Percentiles rank a stretch among this genome's conserved stretches.
Conservation (phyloP, 2,113 vertebrate species). For the Edolisoma coerulescens region DNA sequence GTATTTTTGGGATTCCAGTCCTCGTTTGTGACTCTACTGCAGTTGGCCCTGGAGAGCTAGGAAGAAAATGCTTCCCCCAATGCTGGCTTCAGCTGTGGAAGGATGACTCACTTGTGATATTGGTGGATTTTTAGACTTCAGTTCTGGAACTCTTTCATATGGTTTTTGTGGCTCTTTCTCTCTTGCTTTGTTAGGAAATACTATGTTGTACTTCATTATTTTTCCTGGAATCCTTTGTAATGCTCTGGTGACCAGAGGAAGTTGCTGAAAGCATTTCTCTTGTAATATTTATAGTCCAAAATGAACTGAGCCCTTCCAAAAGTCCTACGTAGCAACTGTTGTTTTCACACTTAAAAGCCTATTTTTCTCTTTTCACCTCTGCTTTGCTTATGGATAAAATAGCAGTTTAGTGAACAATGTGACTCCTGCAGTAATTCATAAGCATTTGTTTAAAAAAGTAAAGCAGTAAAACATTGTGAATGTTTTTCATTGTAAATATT, state of each 20-base stretch:
- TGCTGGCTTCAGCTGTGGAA: not conserved
- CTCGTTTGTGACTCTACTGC: not conserved
- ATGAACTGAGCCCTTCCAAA: not conserved
- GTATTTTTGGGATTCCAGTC: not conserved
- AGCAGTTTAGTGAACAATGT: not conserved
- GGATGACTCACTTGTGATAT: not conserved
- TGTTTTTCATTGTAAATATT: not conserved
- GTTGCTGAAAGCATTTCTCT: not conserved
- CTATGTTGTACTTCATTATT: not conserved
- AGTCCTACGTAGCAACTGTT: fast-evolving
- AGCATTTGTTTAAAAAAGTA: not conserved
- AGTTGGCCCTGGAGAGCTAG: not conserved
- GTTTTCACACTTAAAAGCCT: not conserved
- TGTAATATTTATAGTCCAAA: not conserved
- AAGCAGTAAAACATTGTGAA: not conserved
- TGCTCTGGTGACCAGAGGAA: not conserved
- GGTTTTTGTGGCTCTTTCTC: not conserved
- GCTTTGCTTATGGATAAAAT: not conserved
- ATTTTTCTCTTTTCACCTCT: not conserved
- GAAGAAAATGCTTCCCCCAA: not conserved
- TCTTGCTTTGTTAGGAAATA: slow-evolving; percentile 8
- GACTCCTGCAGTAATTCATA: not conserved
- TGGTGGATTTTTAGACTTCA: not conserved
- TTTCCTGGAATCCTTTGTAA: slow-evolving; percentile 4
- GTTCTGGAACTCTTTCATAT: not conserved